Base-by-base conservation (phyloP, 2,888 invertebrate species). In the Unio delphinus region DNA sequence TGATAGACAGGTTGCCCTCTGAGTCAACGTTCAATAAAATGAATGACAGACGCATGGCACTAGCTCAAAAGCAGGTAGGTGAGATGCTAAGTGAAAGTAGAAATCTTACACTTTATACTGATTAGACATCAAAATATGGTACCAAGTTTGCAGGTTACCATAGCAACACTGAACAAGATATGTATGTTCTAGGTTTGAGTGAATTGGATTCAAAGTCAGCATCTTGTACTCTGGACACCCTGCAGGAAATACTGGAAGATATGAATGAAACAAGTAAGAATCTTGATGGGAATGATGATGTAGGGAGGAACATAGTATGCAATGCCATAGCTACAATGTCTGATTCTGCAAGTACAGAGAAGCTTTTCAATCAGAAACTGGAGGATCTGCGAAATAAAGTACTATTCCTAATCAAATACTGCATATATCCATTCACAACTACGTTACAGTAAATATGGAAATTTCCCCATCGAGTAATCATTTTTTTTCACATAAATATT, bases 81-180 rank as follows among this genome's bases (percentile, higher is more conserved):
- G 55, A 54, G 17, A 20, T 7, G 34, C 18, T 67, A 61, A 59
- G 64, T 20, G 55, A 64, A 34, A 55, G 26, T 64, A n/a, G 26
- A 18, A 60, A 70, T 61, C 55, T 66, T 11, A 65, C 62, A 26
- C 8, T 74, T 15, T 64, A 67, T n/a, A 69, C 61, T 15, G 71
- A 74, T 59, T 69, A 74, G 30, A 71, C 74, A 23, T 71, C 69
- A 28, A 74, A 68, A 34, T 70, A 61, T 61, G 68, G 73, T 8
- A 68, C 60, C 55, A 69, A 69, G 45, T 67, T n/a, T 56, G 64
- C 61, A 56, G 70, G 73, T 17, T 68, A 58, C 54, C 73, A 70
- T 74, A 55, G 64, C 45, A 67, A 74, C 59, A 64, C 23, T 17
- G 70, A 68, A 20, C 66, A 66, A 6, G 34, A 45, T 26, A 61